Evolutionary conservation across 2,888 invertebrate species (phyloP).

Genomic region (Caenorhabditis afra): DNA sequence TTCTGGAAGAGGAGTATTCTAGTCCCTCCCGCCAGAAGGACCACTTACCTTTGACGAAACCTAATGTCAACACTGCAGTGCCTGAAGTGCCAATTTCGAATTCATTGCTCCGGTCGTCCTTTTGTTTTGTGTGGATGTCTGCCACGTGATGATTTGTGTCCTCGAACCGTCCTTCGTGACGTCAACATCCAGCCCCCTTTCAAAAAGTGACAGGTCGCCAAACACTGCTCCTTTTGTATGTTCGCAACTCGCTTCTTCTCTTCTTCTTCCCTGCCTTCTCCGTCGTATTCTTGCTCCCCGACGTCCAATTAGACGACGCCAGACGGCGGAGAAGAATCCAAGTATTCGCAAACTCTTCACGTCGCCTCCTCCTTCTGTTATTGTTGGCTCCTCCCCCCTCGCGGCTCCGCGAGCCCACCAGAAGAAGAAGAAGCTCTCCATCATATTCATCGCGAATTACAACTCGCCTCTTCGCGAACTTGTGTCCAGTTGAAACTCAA

Average conservation of each 20-base stretch:
- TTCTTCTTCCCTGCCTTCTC: neutral
- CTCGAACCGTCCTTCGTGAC: neutral
- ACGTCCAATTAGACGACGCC: constrained; percentile 29
- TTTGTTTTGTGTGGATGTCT: constrained; percentile 1
- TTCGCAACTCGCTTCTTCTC: constrained; percentile 11
- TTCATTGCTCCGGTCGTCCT: too few species aligned
- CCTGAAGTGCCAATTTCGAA: too few species aligned
- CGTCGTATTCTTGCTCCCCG: constrained; percentile 3
- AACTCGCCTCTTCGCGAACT: constrained; percentile 17
- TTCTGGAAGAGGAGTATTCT: too few species aligned
- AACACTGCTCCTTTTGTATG: constrained; percentile 18
- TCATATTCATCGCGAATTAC: constrained; percentile 33
- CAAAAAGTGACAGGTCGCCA: constrained; percentile 51
- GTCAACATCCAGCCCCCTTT: constrained; percentile 15
- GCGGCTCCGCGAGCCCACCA: neutral
- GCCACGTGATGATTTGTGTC: neutral
- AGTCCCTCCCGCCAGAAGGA: too few species aligned
- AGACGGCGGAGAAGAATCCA: neutral
- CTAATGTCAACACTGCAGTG: too few species aligned
- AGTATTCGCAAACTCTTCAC: constrained; percentile 2
- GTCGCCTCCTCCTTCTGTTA: constrained; percentile 12
- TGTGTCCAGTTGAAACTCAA: constrained; percentile 31
- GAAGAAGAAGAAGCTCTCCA: constrained; percentile 11
- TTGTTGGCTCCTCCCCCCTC: constrained; percentile 15
- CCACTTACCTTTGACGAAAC: too few species aligned